Base-by-base conservation (phyloP, 2,888 invertebrate species). In the Nomada fucata region DNA sequence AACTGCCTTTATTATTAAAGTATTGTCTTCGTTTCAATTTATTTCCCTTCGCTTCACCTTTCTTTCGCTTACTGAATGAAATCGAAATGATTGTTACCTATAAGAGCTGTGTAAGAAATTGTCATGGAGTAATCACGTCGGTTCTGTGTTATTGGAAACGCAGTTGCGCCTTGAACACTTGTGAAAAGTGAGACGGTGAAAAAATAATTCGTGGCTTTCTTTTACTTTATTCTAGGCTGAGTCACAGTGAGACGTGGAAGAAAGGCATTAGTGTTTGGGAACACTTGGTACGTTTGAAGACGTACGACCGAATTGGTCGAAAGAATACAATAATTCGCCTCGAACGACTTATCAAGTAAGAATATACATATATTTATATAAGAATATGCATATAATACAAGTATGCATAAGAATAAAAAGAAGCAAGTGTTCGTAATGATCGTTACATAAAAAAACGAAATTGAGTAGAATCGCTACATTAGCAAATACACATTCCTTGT, bases 281-380 rank as follows among this genome's bases (percentile, higher is more conserved):
- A 13, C 57, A 84, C 55, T 44, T 85, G 13, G 23, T 82, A 13
- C 84, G 76, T 11, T 36, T 84, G 29, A 72, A 68, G 15, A 84
- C 67, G 2, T 74, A 79, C 10, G 84, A 85, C 60, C 11, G 2
- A 26, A n/a, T 78, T 57, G 57, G 59, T 11, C 67, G 85, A 4
- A 76, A 73, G 55, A 71, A 60, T 52, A 5, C 82, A 15, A 78
- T 84, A 53, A 76, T n/a, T 42, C 23, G 36, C 47, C 47, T 82
- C 0, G 78, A 68, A 36, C 42, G n/a, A 64, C 29, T 76, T n/a
- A 61, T 85, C 13, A 36, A 10, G 85, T 77, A 78, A 77, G 63
- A 44, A 13, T 47, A 57, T 60, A 42, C 13, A 4, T 11, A 42
- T 20, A 4, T 11, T 3, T n/a, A n/a, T 20, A n/a, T n/a, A n/a